Conservation (phyloP, 2,797 vertebrate genomes). For the Labeo calbasu region DNA sequence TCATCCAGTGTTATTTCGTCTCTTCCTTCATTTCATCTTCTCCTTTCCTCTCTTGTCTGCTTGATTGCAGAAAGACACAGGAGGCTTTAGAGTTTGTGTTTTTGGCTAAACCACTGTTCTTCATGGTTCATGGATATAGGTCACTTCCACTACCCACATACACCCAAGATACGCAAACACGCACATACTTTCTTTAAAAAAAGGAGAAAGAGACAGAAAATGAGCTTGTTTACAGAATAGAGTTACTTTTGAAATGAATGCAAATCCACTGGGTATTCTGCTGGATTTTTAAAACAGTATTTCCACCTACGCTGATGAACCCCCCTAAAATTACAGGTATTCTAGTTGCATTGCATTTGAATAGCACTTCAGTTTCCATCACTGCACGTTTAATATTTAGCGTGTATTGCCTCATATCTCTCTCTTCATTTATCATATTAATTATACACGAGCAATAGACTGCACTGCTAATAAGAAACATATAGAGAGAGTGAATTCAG, state of each 20-base stretch:
- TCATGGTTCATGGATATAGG: slow-evolving; percentile 70
- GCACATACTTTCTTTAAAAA: background rate
- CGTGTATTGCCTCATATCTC: background rate
- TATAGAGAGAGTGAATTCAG: background rate
- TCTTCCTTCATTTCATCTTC: slow-evolving; percentile 54
- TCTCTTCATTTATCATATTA: slow-evolving; percentile 28
- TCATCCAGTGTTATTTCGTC: slow-evolving; percentile 57
- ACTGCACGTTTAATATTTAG: slow-evolving; percentile 2
- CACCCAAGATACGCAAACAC: slow-evolving; percentile 2
- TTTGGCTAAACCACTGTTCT: slow-evolving; percentile 69
- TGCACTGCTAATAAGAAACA: background rate
- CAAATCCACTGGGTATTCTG: slow-evolving; percentile 9
- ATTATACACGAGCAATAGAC: background rate
- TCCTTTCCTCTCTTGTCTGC: slow-evolving; percentile 70
- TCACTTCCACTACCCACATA: slow-evolving; percentile 64
- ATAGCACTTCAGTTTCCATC: slow-evolving; percentile 25
- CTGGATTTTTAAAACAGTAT: background rate
- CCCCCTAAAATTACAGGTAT: background rate
- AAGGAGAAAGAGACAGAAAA: background rate
- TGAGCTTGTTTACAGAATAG: slow-evolving; percentile 22
- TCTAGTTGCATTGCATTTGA: background rate
- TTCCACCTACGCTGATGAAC: background rate
- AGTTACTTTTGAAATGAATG: slow-evolving; percentile 13
- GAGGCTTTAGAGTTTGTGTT: slow-evolving; percentile 66
- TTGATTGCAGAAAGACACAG: slow-evolving; percentile 75